Evolutionary conservation across 1,140 invertebrate species (phyloP).

Genomic region (Drosophila funebris): DNA sequence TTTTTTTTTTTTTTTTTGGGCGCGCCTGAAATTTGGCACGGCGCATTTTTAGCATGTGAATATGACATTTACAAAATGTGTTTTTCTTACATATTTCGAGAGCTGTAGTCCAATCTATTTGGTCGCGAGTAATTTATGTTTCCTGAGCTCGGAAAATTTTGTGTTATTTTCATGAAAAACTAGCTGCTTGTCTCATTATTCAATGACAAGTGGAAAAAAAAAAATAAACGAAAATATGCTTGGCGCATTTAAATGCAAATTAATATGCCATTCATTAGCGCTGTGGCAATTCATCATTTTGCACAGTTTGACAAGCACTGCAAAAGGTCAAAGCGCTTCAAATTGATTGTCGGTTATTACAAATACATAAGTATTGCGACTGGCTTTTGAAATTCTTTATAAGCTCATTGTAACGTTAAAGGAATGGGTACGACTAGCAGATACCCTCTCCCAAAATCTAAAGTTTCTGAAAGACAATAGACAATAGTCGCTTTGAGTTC

Average conservation of each 20-base stretch:
- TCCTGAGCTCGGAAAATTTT: conserved; percentile 34
- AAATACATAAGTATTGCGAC: conserved; percentile 19
- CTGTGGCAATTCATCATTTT: conserved; percentile 56
- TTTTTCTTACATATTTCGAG: conserved; percentile 33
- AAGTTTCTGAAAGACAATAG: no score
- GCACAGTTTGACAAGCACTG: conserved; percentile 53
- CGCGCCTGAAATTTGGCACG: conserved; percentile 54
- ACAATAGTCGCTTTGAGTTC: no score
- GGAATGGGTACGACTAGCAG: not conserved
- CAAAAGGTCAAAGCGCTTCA: conserved; percentile 49
- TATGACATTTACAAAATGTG: conserved; percentile 61
- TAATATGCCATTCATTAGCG: conserved; percentile 67
- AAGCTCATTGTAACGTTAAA: not conserved
- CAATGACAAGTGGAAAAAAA: conserved; percentile 47
- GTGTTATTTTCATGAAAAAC: conserved; percentile 22
- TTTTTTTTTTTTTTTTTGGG: conserved; percentile 33
- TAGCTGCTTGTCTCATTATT: conserved; percentile 54
- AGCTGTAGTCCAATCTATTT: conserved; percentile 33
- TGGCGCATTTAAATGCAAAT: conserved; percentile 64
- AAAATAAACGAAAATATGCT: conserved; percentile 14
- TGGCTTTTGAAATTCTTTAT: conserved; percentile 21
- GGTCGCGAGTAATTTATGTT: conserved; percentile 52
- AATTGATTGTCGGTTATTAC: conserved; percentile 32
- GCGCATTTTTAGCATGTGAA: conserved; percentile 47
- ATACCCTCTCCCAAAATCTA: no score